Base-by-base conservation (phyloP, 2,797 vertebrate genomes). In the Aselliscus stoliczkanus region DNA sequence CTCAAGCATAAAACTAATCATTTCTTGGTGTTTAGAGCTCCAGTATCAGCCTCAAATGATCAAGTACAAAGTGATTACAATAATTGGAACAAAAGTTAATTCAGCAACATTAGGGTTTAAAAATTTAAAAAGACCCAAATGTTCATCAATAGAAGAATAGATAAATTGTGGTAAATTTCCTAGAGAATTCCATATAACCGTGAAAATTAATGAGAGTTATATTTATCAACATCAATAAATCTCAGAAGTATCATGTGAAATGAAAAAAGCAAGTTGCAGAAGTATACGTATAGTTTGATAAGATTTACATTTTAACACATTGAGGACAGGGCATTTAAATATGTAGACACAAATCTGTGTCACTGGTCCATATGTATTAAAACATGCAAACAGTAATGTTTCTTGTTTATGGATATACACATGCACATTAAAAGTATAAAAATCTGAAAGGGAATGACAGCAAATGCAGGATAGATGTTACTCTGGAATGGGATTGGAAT, bases 261-360 rank as follows among this genome's bases (percentile, higher is more conserved):
- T 92, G 25, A 88, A 96, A 81, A 93, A 86, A 25, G 29, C 10
- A 52, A 80, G n/a, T 91, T 93, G 70, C 29, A 84, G 83, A 93
- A 95, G 39, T 80, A 54, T 84, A 31, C 54, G 29, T n/a, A 84
- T 4, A 87, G 14, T 93, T 93, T 90, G 56, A 42, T 82, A 89
- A 89, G 27, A 95, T 88, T 92, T 88, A 81, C 37, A 15, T 81
- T 85, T 95, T 92, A n/a, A n/a, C n/a, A n/a, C n/a, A n/a, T n/a
- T n/a, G n/a, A n/a, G n/a, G n/a, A n/a, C n/a, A n/a, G n/a, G n/a
- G n/a, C n/a, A n/a, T n/a, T n/a, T n/a, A n/a, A n/a, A n/a, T n/a
- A n/a, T n/a, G n/a, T n/a, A n/a, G n/a, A n/a, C n/a, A n/a, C n/a
- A n/a, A n/a, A n/a, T n/a, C n/a, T n/a, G n/a, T n/a, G n/a, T n/a